Evolutionary conservation across 2,797 vertebrate genomes (phyloP), one percentile per base, ranked within the genome.

Genomic region (Hypotaenidia okinawae): DNA sequence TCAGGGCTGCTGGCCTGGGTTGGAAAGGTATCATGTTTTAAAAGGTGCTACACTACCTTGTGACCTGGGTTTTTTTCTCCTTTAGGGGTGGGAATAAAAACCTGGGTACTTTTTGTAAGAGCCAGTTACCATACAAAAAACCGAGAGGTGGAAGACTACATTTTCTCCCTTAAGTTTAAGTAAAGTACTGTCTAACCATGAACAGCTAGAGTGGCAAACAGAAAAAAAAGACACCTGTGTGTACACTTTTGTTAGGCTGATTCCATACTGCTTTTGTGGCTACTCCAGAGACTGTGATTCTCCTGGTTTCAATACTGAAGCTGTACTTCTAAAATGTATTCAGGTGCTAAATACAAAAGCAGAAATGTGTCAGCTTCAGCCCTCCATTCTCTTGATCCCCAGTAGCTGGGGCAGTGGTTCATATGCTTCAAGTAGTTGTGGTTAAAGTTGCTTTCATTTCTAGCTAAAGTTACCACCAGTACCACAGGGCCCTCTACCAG

Each of bases 401-500:
- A 66, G 41, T 90, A 79, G 75, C 66, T 92, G 74, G 45, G 84
- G 91, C 75, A 89, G 87, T 0, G 0, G 83, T 87, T 93, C 70
- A 28, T 84, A 52, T 81, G 55, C 64, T 95, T 96, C 83, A 75
- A 92, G 54, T 77, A 59, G 23, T 87, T 96, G 90, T 87, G 75
- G 89, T 95, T 95, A 68, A 88, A 94, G 90, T 62, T 0, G 4
- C 62, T 86, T 95, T 90, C 30, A 80, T 90, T 92, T 94, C 86
- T 92, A 75, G 89, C 84, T 95, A 68, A 84, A 72, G 69, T 97
- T 96, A 91, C 95, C 74, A 86, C 67, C 61, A 84, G 43, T 87
- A 94, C 87, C 47, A 62, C 68, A 90, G 77, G 72, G 90, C 58
- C 69, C 35, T 94, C 87, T 77, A 89, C 84, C 82, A 96, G 70